A percentile compares a stretch with the other conserved stretches of the same genome.
phyloP scores from a whole-genome alignment of 2,797 vertebrate genomes.

The Heteromormyrus szaboi region DNA sequence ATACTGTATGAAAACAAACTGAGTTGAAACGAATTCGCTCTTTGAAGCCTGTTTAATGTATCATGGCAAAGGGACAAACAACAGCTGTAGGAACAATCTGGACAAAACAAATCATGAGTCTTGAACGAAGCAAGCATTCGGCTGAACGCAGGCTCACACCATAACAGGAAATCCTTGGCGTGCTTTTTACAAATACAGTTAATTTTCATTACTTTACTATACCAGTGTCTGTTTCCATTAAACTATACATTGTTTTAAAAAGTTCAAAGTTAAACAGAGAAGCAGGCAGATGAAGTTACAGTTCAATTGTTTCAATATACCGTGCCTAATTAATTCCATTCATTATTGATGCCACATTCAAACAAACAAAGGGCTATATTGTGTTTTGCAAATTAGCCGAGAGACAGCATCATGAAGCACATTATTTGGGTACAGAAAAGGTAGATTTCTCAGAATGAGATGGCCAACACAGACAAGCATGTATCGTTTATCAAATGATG shows the following conservation, averaged over 20 bases:
- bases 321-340: background rate
- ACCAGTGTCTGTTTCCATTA: conserved; percentile 1
- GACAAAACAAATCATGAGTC: background rate
- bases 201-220: background rate
- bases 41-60: conserved; percentile 5
- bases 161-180: background rate
- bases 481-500: background rate
- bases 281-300: background rate
- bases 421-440: background rate
- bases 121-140: background rate
- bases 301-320: conserved; percentile 8
- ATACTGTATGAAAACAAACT: background rate
- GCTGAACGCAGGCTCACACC: background rate
- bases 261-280: background rate
- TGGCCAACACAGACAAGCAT: background rate
- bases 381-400: background rate
- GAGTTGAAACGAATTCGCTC: background rate
- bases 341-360: conserved; percentile 4
- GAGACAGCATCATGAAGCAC: background rate
- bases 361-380: conserved; percentile 3
- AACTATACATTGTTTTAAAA: background rate
- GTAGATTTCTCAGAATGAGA: background rate
- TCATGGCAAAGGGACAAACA: conserved; percentile 2
- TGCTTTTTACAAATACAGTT: background rate
- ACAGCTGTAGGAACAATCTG: conserved; percentile 6